These are phyloP conservation scores for Dryococelus australis DNA, from an alignment of 2,888 invertebrate genomes.

Conservation along the genomic window DNA sequence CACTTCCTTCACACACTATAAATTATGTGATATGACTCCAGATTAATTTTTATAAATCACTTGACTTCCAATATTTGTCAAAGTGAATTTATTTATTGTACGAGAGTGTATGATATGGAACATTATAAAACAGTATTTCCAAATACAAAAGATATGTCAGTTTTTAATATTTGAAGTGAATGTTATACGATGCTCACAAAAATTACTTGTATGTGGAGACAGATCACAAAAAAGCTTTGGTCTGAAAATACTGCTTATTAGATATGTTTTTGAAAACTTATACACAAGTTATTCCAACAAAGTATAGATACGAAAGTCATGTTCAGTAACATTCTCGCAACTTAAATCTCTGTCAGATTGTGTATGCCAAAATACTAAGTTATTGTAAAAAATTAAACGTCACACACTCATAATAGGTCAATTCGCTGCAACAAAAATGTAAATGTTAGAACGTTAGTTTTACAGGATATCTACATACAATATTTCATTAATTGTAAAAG, in stretches of 20 bases:
- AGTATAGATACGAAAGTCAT: not conserved
- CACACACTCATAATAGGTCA: not conserved
- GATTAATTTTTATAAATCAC: not conserved
- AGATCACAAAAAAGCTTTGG: not conserved
- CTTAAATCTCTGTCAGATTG: not conserved
- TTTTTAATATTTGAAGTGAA: conserved; percentile 7
- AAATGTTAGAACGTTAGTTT: not conserved
- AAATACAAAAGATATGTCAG: conserved; percentile 21
- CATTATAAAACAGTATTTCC: not conserved
- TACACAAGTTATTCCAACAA: not conserved
- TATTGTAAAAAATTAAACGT: not conserved
- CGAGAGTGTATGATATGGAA: conserved; percentile 22
- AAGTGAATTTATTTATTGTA: conserved; percentile 13
- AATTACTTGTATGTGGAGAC: not conserved
- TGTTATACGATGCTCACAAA: not conserved
- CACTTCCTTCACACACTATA: not conserved
- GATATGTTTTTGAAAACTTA: not conserved
- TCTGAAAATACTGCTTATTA: not conserved
- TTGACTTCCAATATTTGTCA: not conserved
- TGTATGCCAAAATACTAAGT: not conserved
- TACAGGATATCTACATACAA: not conserved
- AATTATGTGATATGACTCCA: not conserved
- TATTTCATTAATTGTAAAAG: conserved; percentile 10
- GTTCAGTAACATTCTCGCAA: not conserved
- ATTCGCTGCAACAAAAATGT: not conserved